Conservation (phyloP, 2,113 vertebrate species). For the Sapajus apella region DNA sequence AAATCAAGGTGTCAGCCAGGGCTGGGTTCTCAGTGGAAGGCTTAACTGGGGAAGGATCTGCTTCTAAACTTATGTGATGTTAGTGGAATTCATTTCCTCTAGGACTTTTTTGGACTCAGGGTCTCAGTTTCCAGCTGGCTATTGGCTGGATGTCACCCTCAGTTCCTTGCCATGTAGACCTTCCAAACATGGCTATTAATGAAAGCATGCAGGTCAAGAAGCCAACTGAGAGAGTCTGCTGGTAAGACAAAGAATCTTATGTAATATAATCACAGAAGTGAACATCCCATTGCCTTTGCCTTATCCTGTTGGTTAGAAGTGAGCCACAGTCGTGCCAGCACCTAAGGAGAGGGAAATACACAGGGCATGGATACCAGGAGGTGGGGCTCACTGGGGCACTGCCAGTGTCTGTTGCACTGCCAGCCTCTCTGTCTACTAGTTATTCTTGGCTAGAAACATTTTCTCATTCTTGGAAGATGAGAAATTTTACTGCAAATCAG, state of each 20-base stretch:
- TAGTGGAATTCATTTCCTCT: not conserved
- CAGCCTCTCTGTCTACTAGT: not conserved
- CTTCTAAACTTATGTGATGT: not conserved
- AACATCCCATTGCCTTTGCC: not conserved
- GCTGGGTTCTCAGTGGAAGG: not conserved
- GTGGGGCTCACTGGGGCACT: not conserved
- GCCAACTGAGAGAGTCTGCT: not conserved
- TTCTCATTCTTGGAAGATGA: not conserved
- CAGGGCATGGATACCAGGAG: not conserved
- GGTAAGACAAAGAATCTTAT: not conserved
- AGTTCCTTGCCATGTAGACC: not conserved
- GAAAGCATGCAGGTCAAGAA: not conserved
- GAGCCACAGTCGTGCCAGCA: not conserved
- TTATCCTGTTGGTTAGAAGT: not conserved
- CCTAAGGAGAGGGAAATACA: not conserved
- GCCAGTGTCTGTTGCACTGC: not conserved
- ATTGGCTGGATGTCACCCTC: not conserved
- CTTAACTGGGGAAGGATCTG: not conserved
- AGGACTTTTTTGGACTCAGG: not conserved
- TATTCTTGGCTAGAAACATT: conserved; percentile 7
- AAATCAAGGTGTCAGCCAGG: not conserved
- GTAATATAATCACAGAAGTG: not conserved
- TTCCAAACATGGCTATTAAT: not conserved
- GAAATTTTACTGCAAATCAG: conserved; percentile 32
- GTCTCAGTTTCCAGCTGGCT: not conserved